Evolutionary conservation across 2,797 vertebrate genomes (phyloP).

Genomic region (Neostethus bicornis): DNA sequence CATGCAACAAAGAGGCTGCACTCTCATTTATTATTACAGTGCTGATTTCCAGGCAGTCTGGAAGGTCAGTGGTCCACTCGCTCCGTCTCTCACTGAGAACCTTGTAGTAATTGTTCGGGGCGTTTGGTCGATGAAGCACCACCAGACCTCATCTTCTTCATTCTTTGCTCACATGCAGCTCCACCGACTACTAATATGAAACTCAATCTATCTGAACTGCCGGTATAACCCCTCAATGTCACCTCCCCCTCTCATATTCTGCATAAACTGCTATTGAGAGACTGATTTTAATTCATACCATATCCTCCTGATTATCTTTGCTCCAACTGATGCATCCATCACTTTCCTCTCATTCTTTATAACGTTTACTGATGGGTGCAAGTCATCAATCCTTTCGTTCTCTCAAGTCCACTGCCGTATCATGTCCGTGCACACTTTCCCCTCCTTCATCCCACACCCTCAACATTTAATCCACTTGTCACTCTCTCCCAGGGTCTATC

Average conservation of each 20-base stretch:
- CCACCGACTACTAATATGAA: neutral
- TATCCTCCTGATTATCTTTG: constrained; percentile 21
- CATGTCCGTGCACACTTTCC: constrained; percentile 2
- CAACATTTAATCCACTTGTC: neutral
- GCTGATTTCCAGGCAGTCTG: constrained; percentile 62
- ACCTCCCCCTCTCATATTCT: constrained; percentile 9
- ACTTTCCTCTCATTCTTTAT: constrained; percentile 49
- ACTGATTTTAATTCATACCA: constrained; percentile 40
- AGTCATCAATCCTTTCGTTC: constrained; percentile 20
- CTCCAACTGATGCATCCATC: constrained; percentile 52
- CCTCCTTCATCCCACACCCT: constrained; percentile 14
- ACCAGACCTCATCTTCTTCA: constrained; percentile 23
- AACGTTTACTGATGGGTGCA: constrained; percentile 35
- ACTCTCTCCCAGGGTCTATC: neutral
- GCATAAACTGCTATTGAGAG: constrained; percentile 22
- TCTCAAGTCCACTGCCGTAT: constrained; percentile 5
- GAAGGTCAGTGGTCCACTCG: constrained; percentile 52
- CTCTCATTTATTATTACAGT: constrained; percentile 66
- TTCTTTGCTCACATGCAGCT: constrained; percentile 5
- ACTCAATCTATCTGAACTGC: neutral
- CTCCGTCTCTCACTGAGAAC: constrained; percentile 24
- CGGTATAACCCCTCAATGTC: constrained; percentile 18
- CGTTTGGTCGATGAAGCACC: constrained; percentile 29
- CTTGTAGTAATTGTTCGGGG: constrained; percentile 35
- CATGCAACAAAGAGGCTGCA: constrained; percentile 55